These are phyloP conservation scores for Sebastes flavidus DNA, from an alignment of 2,797 vertebrate species.

Conservation along the genomic window DNA sequence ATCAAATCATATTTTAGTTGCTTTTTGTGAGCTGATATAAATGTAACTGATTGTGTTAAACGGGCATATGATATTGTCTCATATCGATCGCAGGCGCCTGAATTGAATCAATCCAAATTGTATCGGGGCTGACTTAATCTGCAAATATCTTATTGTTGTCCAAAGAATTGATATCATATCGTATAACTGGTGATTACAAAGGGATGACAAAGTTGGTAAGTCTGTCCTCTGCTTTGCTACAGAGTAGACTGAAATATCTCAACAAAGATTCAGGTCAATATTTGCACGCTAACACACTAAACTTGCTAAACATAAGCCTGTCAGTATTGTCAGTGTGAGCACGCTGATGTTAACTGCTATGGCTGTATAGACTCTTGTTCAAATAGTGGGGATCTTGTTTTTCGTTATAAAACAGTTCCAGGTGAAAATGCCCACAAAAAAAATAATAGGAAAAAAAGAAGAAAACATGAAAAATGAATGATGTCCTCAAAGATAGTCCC, in stretches of 20 bases:
- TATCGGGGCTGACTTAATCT: no score
- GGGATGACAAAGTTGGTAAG: no score
- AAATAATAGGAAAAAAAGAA: neutral
- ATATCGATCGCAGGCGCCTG: no score
- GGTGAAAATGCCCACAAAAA: neutral
- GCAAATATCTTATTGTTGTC: no score
- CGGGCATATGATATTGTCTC: no score
- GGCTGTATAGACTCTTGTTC: neutral
- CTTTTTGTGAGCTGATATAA: no score
- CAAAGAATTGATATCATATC: no score
- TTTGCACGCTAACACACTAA: neutral
- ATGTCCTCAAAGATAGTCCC: constrained; percentile 2
- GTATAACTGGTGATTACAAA: no score
- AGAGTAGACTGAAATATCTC: neutral
- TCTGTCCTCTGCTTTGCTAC: fast-evolving
- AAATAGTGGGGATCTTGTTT: neutral
- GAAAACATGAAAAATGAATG: constrained; percentile 29
- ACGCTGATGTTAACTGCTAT: neutral
- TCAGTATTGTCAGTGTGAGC: neutral
- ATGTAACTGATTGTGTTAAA: no score
- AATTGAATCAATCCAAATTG: no score
- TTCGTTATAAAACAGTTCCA: neutral
- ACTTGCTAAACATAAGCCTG: neutral
- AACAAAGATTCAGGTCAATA: neutral
- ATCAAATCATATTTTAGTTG: no score